Conservation (phyloP, 64 coral and sea anemone species). For the Montipora sp. region DNA sequence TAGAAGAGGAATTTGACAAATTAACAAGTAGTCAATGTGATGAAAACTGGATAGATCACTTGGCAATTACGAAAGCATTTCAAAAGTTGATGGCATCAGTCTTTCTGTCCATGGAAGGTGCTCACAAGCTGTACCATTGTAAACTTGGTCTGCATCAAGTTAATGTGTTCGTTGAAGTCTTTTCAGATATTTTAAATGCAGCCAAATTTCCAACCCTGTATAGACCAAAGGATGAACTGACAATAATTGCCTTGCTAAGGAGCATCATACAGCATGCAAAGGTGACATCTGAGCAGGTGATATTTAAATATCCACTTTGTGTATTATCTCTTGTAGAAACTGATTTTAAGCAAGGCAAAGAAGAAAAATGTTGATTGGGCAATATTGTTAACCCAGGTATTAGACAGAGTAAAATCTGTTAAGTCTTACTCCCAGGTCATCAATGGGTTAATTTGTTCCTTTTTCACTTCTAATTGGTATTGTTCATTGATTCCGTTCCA, state of each 20-base stretch:
- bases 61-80: neutral
- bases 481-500: too few species aligned
- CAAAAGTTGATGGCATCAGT: neutral
- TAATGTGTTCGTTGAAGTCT: neutral
- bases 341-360: neutral
- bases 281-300: constrained; percentile 57
- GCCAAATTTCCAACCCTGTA: constrained; percentile 49
- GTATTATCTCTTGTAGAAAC: neutral
- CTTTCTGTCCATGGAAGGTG: neutral
- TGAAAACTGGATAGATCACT: neutral
- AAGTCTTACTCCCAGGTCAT: too few species aligned
- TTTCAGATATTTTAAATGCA: constrained; percentile 12
- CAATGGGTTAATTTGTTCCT: too few species aligned
- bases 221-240: constrained; percentile 65
- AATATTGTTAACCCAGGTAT: too few species aligned
- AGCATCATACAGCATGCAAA: constrained; percentile 63
- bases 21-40: neutral
- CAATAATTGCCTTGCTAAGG: constrained; percentile 61
- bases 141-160: neutral
- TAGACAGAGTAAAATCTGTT: too few species aligned
- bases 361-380: too few species aligned
- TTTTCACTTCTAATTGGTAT: too few species aligned
- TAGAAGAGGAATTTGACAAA: constrained; percentile 55
- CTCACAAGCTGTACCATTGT: neutral
- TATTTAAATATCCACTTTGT: neutral